A percentile compares a stretch with the other conserved stretches of the same genome.
Conservation (phyloP, 23 tunicate species). For the Corella eumyota region DNA sequence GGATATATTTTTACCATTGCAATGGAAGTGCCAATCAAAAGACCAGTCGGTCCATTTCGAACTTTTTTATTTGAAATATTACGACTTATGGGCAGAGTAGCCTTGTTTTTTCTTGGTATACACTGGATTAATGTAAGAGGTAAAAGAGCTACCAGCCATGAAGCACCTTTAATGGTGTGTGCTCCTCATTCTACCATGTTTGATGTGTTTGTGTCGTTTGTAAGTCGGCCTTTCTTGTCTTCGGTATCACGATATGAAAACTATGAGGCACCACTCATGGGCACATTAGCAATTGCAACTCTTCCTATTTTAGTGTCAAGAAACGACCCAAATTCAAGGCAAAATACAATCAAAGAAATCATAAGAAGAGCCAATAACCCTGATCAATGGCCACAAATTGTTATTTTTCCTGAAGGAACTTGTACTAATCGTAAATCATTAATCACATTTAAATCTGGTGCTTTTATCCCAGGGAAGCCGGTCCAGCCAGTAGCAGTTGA, state of each 20-base stretch:
- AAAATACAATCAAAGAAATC: conserved; percentile 30
- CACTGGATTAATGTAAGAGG: conserved; percentile 37
- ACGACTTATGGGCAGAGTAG: conserved; percentile 10
- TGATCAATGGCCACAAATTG: conserved; percentile 65
- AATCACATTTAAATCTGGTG: conserved; percentile 76
- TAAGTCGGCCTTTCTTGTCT: conserved; percentile 23
- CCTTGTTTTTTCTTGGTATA: conserved; percentile 29
- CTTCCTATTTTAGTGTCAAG: conserved; percentile 67
- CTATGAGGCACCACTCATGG: conserved; percentile 41
- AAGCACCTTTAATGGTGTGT: conserved; percentile 45
- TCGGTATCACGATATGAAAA: conserved; percentile 51
- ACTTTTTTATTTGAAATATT: conserved; percentile 11
- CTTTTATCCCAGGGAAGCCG: conserved; percentile 78
- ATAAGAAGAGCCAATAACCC: conserved; percentile 20
- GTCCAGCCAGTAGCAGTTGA: conserved; percentile 67
- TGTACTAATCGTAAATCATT: conserved; percentile 79
- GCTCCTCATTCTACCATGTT: conserved; percentile 67
- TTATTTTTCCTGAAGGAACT: conserved; percentile 86
- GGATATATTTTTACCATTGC: conserved; percentile 37
- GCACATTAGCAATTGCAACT: conserved; percentile 60
- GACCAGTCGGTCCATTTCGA: conserved; percentile 35
- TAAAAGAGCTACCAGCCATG: conserved; percentile 26
- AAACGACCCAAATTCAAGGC: conserved; percentile 33
- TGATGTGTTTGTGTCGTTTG: conserved; percentile 32
- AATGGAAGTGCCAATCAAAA: conserved; percentile 1